phyloP scores from a whole-genome alignment of 2,113 vertebrate genomes.

The Ptilorrhoa leucosticta region DNA sequence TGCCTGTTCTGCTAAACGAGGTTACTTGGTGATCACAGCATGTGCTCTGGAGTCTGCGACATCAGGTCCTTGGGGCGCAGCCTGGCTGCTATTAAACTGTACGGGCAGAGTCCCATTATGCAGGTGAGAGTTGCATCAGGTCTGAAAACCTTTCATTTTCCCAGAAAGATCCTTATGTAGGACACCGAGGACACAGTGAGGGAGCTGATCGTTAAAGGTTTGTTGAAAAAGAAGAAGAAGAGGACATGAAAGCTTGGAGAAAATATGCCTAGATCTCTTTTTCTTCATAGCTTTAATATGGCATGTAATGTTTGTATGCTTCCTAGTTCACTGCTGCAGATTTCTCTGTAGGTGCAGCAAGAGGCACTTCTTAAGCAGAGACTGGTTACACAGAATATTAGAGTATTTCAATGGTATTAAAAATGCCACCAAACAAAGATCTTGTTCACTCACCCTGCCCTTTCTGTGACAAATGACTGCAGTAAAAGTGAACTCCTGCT shows the following conservation, averaged over 20 bases:
- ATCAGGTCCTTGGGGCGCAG: neutral
- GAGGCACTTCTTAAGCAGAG: neutral
- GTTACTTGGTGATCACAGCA: neutral
- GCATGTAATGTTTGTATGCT: neutral
- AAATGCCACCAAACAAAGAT: slow-evolving; percentile 19
- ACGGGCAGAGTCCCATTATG: neutral
- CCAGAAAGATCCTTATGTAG: neutral
- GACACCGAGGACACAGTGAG: neutral
- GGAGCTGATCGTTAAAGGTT: neutral
- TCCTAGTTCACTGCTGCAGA: neutral
- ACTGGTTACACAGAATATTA: neutral
- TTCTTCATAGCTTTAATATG: neutral
- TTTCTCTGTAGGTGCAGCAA: neutral
- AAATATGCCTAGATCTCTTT: neutral
- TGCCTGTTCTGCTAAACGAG: neutral
- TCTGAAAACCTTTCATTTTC: slow-evolving; percentile 11
- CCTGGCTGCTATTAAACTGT: neutral
- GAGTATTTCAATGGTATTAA: neutral
- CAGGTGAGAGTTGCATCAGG: neutral
- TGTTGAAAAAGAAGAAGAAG: neutral
- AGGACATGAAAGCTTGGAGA: neutral
- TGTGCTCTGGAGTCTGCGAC: neutral
- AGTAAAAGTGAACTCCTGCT: slow-evolving; percentile 29
- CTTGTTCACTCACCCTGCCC: slow-evolving; percentile 3
- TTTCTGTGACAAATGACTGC: slow-evolving; percentile 45